Evolutionary conservation across 1,140 invertebrate genomes (phyloP), one percentile per base, ranked within the genome.

Genomic region (Laodelphax striatellus): DNA sequence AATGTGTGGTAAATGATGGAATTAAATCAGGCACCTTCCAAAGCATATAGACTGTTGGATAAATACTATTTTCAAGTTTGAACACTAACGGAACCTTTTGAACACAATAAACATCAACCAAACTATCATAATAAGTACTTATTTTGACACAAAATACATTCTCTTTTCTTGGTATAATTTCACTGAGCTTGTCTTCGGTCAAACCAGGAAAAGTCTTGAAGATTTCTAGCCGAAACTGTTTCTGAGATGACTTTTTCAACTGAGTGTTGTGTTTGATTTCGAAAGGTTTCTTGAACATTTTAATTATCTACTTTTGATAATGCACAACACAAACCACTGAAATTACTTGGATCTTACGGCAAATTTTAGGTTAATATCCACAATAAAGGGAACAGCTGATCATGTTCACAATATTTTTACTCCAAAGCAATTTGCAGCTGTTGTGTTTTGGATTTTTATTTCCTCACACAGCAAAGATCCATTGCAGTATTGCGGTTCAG

Each of bases 11-110:
- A 64, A 93, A 87, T 46, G 74, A 76, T 13, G 82, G 80, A 8
- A 94, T 63, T 21, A 92, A 74, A 63, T 84, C 73, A 41, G 86
- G 86, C 69, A 80, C 78, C 64, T 82, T 82, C 92, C 92, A 97
- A 28, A 94, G 70, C 2, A 87, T 80, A 70, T 86, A 94, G 16
- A 96, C 75, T 22, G 90, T 88, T n/a, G 90, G 90, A 66, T 84
- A 82, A 21, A 88, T 69, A 56, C 69, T 68, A 13, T 73, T 70
- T 10, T 76, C 71, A 1, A 82, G 62, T 67, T 87, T 82, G 64
- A 94, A 87, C 64, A 92, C 81, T 64, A 92, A 72, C 0, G 92
- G 90, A 52, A 83, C 75, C 68, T 86, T 87, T 52, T 85, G 82
- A 11, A 84, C 78, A 61, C 81, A 82, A 70, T 88, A 94, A 5